A percentile compares a stretch with the other conserved stretches of the same genome.
phyloP scores from a whole-genome alignment of 23 tunicate genomes.

The Halocynthia roretzi region DNA sequence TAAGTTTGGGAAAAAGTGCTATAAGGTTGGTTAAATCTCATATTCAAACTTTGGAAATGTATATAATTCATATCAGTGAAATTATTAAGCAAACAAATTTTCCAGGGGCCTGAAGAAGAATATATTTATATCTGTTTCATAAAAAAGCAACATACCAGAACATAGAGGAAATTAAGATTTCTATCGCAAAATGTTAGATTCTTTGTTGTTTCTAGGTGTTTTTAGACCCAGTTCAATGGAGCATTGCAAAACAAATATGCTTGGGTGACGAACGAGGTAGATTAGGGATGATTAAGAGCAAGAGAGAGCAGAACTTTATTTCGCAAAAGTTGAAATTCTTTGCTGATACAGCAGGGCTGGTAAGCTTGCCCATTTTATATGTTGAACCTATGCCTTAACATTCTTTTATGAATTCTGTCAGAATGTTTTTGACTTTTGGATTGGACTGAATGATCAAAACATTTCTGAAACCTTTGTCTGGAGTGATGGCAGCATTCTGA shows the following conservation, averaged over 20 bases:
- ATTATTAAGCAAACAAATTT: no score
- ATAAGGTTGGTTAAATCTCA: background rate
- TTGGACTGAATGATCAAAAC: constrained; percentile 8
- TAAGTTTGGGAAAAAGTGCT: constrained; percentile 5
- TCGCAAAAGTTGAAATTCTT: background rate
- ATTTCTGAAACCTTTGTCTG: background rate
- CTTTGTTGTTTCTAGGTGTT: background rate
- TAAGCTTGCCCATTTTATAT: no score
- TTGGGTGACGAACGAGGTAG: constrained; percentile 1
- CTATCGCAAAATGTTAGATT: no score
- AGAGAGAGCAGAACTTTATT: background rate
- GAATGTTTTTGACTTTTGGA: background rate
- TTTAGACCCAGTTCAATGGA: background rate
- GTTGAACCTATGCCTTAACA: no score
- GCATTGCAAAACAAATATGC: constrained; percentile 5
- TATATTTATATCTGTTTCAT: no score
- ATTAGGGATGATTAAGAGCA: background rate
- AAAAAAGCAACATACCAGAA: no score
- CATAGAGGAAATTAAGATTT: no score
- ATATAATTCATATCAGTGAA: no score
- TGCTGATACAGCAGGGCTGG: background rate
- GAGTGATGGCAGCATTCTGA: background rate
- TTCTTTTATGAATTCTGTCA: background rate
- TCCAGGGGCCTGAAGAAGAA: no score
- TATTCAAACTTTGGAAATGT: no score